These are phyloP conservation scores for Characodon lateralis DNA, from an alignment of 2,797 vertebrate species.

Conservation along the genomic window DNA sequence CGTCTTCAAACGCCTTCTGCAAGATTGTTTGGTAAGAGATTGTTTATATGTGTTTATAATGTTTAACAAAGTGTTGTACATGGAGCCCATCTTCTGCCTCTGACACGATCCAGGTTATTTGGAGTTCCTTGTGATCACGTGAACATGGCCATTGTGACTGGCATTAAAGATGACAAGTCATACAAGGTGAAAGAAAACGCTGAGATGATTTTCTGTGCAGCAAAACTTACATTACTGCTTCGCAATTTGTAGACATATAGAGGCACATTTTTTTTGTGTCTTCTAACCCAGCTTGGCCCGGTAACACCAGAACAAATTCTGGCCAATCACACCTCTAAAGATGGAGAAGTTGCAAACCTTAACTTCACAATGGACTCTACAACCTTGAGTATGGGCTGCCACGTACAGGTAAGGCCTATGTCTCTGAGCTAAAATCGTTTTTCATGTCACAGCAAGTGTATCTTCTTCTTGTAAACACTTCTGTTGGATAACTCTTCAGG, in stretches of 20 bases:
- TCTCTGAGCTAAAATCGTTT: not conserved
- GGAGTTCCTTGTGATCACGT: constrained; percentile 47
- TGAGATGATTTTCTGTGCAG: not conserved
- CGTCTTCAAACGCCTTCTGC: constrained; percentile 24
- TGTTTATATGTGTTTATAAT: not conserved
- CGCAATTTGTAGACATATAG: not conserved
- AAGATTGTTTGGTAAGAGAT: not conserved
- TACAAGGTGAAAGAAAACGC: not conserved
- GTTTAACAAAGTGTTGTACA: not conserved
- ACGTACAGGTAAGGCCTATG: not conserved
- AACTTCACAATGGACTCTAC: not conserved
- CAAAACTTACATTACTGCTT: not conserved
- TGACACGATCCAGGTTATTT: not conserved
- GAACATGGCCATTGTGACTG: constrained; percentile 38
- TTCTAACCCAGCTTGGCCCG: not conserved
- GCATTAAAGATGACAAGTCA: constrained; percentile 2
- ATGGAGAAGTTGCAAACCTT: constrained; percentile 9
- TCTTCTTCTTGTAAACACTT: not conserved
- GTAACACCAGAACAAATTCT: constrained; percentile 30
- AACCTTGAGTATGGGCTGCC: not conserved
- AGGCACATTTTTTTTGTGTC: not conserved
- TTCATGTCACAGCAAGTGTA: not conserved
- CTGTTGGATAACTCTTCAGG: not conserved
- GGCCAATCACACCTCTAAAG: constrained; percentile 64
- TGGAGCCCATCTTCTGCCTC: not conserved